These are phyloP conservation scores for Adoxophyes honmai DNA, from an alignment of 1,140 invertebrate genomes.

Conservation along the genomic window DNA sequence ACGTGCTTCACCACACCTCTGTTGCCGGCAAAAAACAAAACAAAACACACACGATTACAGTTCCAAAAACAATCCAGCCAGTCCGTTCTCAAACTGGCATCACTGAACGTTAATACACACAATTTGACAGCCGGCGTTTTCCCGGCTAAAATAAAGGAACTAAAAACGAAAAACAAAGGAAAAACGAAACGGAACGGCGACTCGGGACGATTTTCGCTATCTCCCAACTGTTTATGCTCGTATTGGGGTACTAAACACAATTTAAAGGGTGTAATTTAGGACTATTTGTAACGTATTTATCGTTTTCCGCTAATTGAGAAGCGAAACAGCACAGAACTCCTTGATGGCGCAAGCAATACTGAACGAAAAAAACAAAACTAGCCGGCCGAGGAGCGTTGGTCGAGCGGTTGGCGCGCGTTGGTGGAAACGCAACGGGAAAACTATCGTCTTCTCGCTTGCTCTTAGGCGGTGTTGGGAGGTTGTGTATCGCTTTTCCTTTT, in stretches of 20 bases:
- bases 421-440: conserved; percentile 37
- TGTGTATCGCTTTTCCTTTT: conserved; percentile 29
- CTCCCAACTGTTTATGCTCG: neutral
- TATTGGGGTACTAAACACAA: conserved; percentile 28
- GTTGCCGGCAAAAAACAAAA: conserved; percentile 23
- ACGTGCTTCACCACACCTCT: conserved; percentile 42
- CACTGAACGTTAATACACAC: conserved; percentile 40
- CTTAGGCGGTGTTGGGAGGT: conserved; percentile 15
- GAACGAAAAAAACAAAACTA: conserved; percentile 49
- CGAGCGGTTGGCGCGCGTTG: conserved; percentile 18
- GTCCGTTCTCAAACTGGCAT: conserved; percentile 37
- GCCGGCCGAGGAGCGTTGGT: conserved; percentile 32
- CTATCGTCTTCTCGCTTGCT: conserved; percentile 29
- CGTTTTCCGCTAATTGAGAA: conserved; percentile 23
- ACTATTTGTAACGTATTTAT: conserved; percentile 30
- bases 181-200: conserved; percentile 25
- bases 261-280: conserved; percentile 23
- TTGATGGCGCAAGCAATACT: conserved; percentile 53
- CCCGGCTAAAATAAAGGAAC: conserved; percentile 49
- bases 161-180: conserved; percentile 37
- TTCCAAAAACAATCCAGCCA: conserved; percentile 35
- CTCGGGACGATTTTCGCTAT: conserved; percentile 2
- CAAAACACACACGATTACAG: conserved; percentile 41
- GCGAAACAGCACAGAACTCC: conserved; percentile 33
- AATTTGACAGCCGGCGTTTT: conserved; percentile 56